Evolutionary conservation across 1,140 invertebrate genomes (phyloP).

Genomic region (Drosophila trapezifrons): DNA sequence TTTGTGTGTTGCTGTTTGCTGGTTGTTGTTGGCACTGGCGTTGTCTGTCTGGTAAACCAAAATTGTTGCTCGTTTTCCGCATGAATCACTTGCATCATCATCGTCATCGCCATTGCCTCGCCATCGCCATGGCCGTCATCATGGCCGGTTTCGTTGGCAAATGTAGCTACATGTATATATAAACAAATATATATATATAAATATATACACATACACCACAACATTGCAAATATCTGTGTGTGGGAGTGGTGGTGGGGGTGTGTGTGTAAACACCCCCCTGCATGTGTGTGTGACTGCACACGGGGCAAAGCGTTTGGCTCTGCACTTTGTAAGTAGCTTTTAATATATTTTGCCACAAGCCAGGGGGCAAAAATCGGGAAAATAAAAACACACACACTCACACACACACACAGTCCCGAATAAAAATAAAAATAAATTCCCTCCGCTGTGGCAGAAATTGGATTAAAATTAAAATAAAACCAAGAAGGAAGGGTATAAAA

Average conservation of each 20-base stretch:
- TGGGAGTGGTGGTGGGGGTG: no score
- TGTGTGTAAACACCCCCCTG: slow-evolving; percentile 23
- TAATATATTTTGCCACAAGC: slow-evolving; percentile 81
- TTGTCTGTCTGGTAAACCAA: slow-evolving; percentile 81
- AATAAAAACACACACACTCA: slow-evolving; percentile 35
- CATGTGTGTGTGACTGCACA: slow-evolving; percentile 39
- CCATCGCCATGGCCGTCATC: slow-evolving; percentile 34
- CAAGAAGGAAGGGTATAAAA: slow-evolving; percentile 28
- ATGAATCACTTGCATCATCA: slow-evolving; percentile 82
- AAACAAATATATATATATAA: neutral
- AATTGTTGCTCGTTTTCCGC: slow-evolving; percentile 82
- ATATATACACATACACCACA: slow-evolving; percentile 55
- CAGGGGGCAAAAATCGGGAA: slow-evolving; percentile 47
- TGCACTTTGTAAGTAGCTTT: slow-evolving; percentile 82
- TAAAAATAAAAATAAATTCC: slow-evolving; percentile 58
- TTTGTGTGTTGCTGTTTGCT: slow-evolving; percentile 28
- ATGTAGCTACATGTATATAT: slow-evolving; percentile 17
- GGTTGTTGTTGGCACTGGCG: slow-evolving; percentile 48
- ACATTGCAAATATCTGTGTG: slow-evolving; percentile 64
- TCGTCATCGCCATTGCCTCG: slow-evolving; percentile 32
- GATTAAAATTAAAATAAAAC: slow-evolving; percentile 77
- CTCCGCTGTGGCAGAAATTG: slow-evolving; percentile 58
- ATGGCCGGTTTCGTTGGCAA: slow-evolving; percentile 23
- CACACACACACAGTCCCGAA: slow-evolving; percentile 13
- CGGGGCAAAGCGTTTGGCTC: slow-evolving; percentile 59